phyloP scores from a whole-genome alignment of 2,888 invertebrate genomes.

The Amorpha juglandis region DNA sequence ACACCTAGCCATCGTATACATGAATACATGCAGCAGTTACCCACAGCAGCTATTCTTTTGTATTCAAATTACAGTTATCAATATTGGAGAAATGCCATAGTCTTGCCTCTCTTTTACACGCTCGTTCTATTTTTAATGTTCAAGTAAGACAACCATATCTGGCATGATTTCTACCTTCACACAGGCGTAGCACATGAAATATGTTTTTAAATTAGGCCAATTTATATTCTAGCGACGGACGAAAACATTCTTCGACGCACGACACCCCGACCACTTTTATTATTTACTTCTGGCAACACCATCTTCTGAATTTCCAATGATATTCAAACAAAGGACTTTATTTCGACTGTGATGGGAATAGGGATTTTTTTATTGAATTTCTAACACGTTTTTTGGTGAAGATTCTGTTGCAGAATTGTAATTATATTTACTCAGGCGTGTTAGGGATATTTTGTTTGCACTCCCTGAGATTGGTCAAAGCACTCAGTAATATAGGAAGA shows the following conservation, averaged over 20 bases:
- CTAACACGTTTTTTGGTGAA: background rate
- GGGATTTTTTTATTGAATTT: conserved; percentile 19
- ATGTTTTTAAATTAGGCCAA: conserved; percentile 61
- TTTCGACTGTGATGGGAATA: conserved; percentile 30
- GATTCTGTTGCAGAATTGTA: background rate
- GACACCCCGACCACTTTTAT: conserved; percentile 57
- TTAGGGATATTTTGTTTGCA: background rate
- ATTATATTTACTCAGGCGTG: conserved; percentile 3
- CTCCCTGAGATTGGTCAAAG: background rate
- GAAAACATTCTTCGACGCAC: conserved; percentile 52
- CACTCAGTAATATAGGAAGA: too few relatives aligned
- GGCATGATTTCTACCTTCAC: background rate
- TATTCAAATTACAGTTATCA: conserved; percentile 10
- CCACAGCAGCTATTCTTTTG: background rate
- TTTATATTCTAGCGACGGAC: conserved; percentile 60
- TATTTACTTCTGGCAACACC: conserved; percentile 56
- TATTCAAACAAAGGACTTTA: conserved; percentile 47
- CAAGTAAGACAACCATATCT: conserved; percentile 3
- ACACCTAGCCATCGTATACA: background rate
- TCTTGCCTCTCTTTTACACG: background rate
- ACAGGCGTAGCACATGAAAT: conserved; percentile 34
- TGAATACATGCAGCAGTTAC: background rate
- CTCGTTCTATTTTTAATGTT: background rate
- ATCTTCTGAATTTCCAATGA: conserved; percentile 52
- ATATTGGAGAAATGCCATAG: background rate